These are phyloP conservation scores for Mallotus villosus DNA, from an alignment of 2,797 vertebrate species.

Conservation along the genomic window DNA sequence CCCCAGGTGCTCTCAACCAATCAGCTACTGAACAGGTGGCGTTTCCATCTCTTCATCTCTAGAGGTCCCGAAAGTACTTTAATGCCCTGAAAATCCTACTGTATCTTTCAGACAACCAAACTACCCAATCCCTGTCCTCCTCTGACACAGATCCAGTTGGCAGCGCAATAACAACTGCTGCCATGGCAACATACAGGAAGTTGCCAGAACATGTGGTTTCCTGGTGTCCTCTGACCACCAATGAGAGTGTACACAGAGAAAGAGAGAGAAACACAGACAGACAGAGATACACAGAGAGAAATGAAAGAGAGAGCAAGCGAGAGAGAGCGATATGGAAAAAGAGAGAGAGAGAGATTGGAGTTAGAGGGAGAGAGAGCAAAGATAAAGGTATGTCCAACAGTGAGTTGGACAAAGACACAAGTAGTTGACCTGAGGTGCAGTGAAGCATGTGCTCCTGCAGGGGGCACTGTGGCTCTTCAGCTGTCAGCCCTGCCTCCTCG, in stretches of 20 bases:
- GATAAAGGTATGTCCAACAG: not conserved
- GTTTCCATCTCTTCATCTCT: too few relatives aligned
- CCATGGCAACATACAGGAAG: constrained; percentile 22
- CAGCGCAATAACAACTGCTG: not conserved
- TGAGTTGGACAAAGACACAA: too few relatives aligned
- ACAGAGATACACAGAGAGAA: not conserved
- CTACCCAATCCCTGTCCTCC: too few relatives aligned
- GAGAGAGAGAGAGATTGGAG: not conserved
- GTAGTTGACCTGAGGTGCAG: too few relatives aligned
- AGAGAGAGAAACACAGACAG: not conserved
- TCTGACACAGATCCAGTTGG: not conserved
- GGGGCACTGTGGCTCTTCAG: too few relatives aligned
- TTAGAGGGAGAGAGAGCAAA: not conserved
- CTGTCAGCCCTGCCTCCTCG: too few relatives aligned
- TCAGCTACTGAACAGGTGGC: not conserved
- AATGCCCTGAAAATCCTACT: too few relatives aligned
- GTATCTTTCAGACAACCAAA: too few relatives aligned
- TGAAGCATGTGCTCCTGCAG: too few relatives aligned
- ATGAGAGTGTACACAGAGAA: not conserved
- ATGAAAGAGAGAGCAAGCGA: too few relatives aligned
- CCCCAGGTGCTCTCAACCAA: not conserved
- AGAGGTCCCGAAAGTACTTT: not conserved
- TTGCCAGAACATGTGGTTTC: not conserved
- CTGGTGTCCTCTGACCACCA: not conserved
- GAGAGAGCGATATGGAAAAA: not conserved